A percentile compares a stretch with the other conserved stretches of the same genome.
Conservation (phyloP, 2,797 vertebrate genomes). For the Pseudopleuronectes americanus region DNA sequence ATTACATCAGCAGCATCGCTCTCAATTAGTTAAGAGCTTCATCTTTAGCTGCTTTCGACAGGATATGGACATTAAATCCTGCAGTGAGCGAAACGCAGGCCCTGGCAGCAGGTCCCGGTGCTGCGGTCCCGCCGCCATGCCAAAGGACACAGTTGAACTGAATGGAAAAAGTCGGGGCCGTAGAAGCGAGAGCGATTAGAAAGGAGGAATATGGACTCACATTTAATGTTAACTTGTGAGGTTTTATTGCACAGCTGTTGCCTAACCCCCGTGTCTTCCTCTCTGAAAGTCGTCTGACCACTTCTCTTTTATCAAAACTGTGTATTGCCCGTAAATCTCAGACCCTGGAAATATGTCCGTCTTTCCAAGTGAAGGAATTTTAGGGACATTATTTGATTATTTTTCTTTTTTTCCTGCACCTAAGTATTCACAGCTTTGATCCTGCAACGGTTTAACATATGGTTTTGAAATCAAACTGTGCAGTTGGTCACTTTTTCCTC, state of each 20-base stretch:
- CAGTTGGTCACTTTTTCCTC: constrained; percentile 53
- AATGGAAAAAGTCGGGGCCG: constrained; percentile 65
- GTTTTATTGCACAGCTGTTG: constrained; percentile 78
- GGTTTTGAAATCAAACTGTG: constrained; percentile 58
- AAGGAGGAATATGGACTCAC: constrained; percentile 53
- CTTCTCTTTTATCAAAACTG: constrained; percentile 42
- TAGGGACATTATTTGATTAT: constrained; percentile 66
- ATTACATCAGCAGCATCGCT: constrained; percentile 75
- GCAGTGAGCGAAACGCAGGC: constrained; percentile 48
- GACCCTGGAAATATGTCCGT: constrained; percentile 55
- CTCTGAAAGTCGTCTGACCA: constrained; percentile 55
- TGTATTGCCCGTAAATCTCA: constrained; percentile 65
- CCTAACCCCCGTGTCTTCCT: constrained; percentile 47
- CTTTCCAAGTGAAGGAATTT: constrained; percentile 56
- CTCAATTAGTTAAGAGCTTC: constrained; percentile 66
- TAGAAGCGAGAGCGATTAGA: constrained; percentile 59
- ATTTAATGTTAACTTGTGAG: constrained; percentile 72
- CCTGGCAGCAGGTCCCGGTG: constrained; percentile 49
- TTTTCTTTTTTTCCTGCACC: constrained; percentile 34
- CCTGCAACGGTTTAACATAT: constrained; percentile 49
- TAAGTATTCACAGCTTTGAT: constrained; percentile 65
- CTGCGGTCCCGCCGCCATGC: constrained; percentile 54
- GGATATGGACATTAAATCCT: constrained; percentile 76
- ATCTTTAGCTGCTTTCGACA: constrained; percentile 67
- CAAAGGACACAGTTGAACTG: constrained; percentile 71